Evolutionary conservation across 2,797 vertebrate genomes (phyloP).

Genomic region (Malacoraja senta): DNA sequence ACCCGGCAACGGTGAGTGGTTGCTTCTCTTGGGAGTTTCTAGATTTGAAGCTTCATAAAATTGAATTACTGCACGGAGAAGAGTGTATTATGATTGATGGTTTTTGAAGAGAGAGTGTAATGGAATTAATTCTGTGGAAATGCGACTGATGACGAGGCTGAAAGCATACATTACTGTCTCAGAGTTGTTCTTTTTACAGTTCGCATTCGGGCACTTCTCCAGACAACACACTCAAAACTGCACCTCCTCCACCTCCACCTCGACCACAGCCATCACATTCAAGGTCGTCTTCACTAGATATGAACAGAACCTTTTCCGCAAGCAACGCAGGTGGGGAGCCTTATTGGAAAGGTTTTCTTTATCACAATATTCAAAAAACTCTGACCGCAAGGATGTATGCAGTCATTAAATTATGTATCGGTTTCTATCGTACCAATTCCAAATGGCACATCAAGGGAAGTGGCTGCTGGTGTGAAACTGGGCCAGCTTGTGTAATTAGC

Average conservation of each 20-base stretch:
- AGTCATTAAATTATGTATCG: too few relatives aligned
- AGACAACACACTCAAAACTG: conserved; percentile 69
- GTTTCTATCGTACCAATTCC: neutral
- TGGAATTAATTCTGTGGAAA: conserved; percentile 19
- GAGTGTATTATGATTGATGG: conserved; percentile 22
- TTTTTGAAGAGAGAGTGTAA: neutral
- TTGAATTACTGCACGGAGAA: neutral
- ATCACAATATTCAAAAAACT: neutral
- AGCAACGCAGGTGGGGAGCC: conserved; percentile 63
- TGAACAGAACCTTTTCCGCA: conserved; percentile 85
- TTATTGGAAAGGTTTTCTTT: neutral
- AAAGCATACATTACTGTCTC: neutral
- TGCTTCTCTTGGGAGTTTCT: neutral
- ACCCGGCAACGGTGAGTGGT: conserved; percentile 78
- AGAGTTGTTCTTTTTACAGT: conserved; percentile 56
- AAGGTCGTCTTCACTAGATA: conserved; percentile 89
- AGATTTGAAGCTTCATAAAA: neutral
- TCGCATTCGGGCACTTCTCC: conserved; percentile 93
- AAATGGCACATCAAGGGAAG: neutral
- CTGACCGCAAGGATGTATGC: too few relatives aligned
- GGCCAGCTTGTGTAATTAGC: neutral
- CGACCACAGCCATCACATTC: conserved; percentile 88
- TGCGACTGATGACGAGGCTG: neutral
- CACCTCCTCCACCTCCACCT: conserved; percentile 88
- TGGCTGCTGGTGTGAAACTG: too few relatives aligned